Evolutionary conservation across 2,888 invertebrate genomes (phyloP).

Genomic region (Syrphus vitripennis): DNA sequence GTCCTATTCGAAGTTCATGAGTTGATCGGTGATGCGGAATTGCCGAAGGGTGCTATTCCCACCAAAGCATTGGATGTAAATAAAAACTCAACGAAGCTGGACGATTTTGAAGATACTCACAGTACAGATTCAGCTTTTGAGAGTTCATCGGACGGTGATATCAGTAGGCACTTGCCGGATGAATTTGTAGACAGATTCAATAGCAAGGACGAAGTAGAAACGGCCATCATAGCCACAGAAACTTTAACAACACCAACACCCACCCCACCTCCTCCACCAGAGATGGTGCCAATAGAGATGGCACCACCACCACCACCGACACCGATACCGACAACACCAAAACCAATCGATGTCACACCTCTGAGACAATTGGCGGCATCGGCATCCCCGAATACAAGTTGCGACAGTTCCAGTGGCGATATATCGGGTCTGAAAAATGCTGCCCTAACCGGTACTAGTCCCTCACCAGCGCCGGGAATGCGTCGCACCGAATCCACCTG

Average conservation of each 20-base stretch:
- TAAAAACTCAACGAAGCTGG: constrained; percentile 76
- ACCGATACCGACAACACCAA: constrained; percentile 42
- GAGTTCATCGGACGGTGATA: constrained; percentile 80
- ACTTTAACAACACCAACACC: constrained; percentile 73
- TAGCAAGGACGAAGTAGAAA: constrained; percentile 77
- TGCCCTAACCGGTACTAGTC: constrained; percentile 61
- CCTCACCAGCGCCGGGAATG: constrained; percentile 72
- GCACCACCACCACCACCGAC: constrained; percentile 43
- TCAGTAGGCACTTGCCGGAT: constrained; percentile 79
- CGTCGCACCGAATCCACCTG: constrained; percentile 78
- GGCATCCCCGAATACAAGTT: constrained; percentile 54
- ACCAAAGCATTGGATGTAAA: constrained; percentile 77
- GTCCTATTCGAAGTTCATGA: constrained; percentile 49
- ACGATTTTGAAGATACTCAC: constrained; percentile 79
- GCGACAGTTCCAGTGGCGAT: constrained; percentile 67
- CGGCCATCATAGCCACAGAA: constrained; percentile 79
- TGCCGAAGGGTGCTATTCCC: constrained; percentile 58
- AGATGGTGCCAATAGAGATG: constrained; percentile 18
- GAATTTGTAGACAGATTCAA: constrained; percentile 78
- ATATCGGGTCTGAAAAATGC: constrained; percentile 51
- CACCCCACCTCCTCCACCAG: constrained; percentile 45
- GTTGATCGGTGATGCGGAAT: constrained; percentile 37
- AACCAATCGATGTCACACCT: constrained; percentile 41
- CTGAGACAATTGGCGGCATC: constrained; percentile 22
- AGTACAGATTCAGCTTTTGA: constrained; percentile 80